Percentiles rank a stretch among this genome's conserved stretches.
These are phyloP conservation scores for Phymastichus coffea DNA, from an alignment of 1,140 invertebrate genomes.

Conservation along the genomic window DNA sequence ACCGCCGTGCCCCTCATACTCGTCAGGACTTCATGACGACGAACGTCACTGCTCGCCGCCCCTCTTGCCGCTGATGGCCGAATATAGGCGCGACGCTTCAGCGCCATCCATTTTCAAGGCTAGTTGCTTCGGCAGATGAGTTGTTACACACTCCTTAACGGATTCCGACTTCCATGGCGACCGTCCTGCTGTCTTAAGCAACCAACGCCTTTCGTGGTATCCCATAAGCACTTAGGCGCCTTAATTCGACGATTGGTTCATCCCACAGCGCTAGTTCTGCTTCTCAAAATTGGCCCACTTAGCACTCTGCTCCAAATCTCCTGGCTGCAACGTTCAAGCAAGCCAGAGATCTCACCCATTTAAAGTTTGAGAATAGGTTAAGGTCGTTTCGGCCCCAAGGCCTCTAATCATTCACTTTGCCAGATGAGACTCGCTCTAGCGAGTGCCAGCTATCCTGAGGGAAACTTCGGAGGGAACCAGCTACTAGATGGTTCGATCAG, in stretches of 20 bases:
- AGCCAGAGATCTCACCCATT: constrained; percentile 74
- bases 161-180: constrained; percentile 86
- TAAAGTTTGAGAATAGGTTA: constrained; percentile 87
- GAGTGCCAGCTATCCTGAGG: constrained; percentile 75
- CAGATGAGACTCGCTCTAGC: constrained; percentile 55
- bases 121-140: constrained; percentile 83
- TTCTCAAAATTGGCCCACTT: constrained; percentile 90
- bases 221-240: constrained; percentile 70
- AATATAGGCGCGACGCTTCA: constrained; percentile 76
- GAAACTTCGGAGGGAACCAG: constrained; percentile 87
- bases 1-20: constrained; percentile 72
- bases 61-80: constrained; percentile 58
- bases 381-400: constrained; percentile 71
- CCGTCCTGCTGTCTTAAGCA: constrained; percentile 80
- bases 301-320: constrained; percentile 62
- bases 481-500: constrained; percentile 90
- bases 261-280: constrained; percentile 89
- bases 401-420: constrained; percentile 86
- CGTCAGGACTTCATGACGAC: constrained; percentile 61
- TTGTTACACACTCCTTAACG: constrained; percentile 86
- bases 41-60: constrained; percentile 50
- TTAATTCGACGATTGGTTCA: constrained; percentile 76
- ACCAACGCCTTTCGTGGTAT: constrained; percentile 83
- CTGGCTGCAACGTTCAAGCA: constrained; percentile 62
- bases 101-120: constrained; percentile 90